Evolutionary conservation across 2,797 vertebrate species (phyloP).

Genomic region (Eremophila alpestris): DNA sequence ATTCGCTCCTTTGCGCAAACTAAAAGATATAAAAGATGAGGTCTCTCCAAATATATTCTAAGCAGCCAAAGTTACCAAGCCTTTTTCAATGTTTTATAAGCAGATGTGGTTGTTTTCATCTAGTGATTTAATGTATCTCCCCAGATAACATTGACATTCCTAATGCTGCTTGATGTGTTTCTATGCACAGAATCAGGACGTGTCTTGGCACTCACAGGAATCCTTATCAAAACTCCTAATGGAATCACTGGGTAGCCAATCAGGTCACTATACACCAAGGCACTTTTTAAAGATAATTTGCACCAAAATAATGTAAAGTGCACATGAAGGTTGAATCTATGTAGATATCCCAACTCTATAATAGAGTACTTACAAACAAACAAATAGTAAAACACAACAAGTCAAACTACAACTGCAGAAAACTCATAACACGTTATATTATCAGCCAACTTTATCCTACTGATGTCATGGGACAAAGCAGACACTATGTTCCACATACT

Average conservation of each 20-base stretch:
- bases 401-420: not conserved
- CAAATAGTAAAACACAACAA: not conserved
- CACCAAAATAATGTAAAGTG: not conserved
- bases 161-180: not conserved
- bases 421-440: not conserved
- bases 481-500: not conserved
- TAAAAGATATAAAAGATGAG: not conserved
- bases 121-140: not conserved
- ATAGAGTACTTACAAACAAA: not conserved
- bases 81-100: not conserved
- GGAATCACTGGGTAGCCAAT: not conserved
- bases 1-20: not conserved
- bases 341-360: not conserved
- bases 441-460: not conserved
- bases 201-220: not conserved
- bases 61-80: not conserved
- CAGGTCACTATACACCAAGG: not conserved
- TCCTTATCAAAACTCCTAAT: not conserved
- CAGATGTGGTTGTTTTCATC: not conserved
- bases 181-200: not conserved
- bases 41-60: not conserved
- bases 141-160: not conserved
- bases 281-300: not conserved
- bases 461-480: not conserved
- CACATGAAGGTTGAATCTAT: not conserved